phyloP scores from a whole-genome alignment of 2,797 vertebrate species.

The Lepilemur ruficaudatus region DNA sequence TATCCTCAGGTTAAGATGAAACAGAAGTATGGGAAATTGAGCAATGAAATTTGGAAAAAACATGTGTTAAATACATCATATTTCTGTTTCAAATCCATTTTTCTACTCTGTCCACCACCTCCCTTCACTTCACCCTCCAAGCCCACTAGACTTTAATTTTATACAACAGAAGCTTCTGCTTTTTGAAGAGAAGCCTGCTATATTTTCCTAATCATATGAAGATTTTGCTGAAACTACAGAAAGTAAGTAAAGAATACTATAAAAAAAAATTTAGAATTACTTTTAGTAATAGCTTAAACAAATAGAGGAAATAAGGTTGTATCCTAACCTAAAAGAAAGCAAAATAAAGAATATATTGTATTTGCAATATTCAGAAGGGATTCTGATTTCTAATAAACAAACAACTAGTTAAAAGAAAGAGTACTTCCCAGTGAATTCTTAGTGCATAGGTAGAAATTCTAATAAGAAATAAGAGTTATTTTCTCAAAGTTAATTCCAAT shows the following conservation, averaged over 20 bases:
- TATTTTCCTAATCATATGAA: not conserved
- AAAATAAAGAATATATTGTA: not conserved
- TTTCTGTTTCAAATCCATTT: not conserved
- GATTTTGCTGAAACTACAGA: not conserved
- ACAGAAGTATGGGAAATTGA: conserved; percentile 49
- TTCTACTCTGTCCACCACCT: not conserved
- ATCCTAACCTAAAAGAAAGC: not conserved
- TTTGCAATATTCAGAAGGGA: not conserved
- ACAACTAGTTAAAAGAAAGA: not conserved
- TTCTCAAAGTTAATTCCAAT: not conserved
- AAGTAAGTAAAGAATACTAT: not conserved
- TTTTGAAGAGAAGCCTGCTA: not conserved
- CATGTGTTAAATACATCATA: not conserved
- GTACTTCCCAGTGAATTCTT: not conserved
- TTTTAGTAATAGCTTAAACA: not conserved
- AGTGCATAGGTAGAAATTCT: not conserved
- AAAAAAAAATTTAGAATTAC: not conserved
- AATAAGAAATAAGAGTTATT: not conserved
- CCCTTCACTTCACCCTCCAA: not conserved
- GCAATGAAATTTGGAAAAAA: conserved; percentile 33
- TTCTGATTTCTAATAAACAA: not conserved
- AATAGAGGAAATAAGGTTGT: not conserved
- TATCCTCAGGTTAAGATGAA: conserved; percentile 54
- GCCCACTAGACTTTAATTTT: not conserved
- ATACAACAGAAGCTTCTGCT: not conserved